phyloP scores from a whole-genome alignment of 2,113 vertebrate genomes.

The Cyanistes caeruleus region DNA sequence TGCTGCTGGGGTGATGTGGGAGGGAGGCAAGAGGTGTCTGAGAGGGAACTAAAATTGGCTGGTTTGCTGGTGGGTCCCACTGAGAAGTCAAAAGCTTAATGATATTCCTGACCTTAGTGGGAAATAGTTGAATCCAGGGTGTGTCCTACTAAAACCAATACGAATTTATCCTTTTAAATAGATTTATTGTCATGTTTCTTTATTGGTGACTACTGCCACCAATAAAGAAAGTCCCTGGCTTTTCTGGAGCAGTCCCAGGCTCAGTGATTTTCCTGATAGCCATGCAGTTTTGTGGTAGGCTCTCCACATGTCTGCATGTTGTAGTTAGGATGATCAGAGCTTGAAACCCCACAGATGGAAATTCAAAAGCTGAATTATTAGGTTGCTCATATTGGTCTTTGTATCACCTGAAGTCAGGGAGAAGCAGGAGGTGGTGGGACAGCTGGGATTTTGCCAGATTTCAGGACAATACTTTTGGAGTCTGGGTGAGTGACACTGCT shows the following conservation, averaged over 20 bases:
- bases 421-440: not conserved
- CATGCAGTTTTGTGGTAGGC: not conserved
- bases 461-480: not conserved
- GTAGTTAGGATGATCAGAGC: not conserved
- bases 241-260: not conserved
- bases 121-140: not conserved
- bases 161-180: not conserved
- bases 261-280: not conserved
- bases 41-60: not conserved
- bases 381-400: not conserved
- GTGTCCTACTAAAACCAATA: not conserved
- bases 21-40: not conserved
- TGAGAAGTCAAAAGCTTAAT: not conserved
- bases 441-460: not conserved
- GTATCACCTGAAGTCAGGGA: fast-evolving
- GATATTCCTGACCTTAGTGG: not conserved
- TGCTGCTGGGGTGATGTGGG: not conserved
- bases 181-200: not conserved
- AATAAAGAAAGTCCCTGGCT: not conserved
- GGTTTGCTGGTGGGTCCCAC: not conserved
- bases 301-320: fast-evolving
- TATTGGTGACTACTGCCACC: not conserved
- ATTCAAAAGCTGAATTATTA: not conserved
- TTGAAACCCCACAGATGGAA: not conserved
- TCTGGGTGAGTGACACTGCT: fast-evolving